phyloP scores from a whole-genome alignment of 2,797 vertebrate species.

The Sus cebifrons region DNA sequence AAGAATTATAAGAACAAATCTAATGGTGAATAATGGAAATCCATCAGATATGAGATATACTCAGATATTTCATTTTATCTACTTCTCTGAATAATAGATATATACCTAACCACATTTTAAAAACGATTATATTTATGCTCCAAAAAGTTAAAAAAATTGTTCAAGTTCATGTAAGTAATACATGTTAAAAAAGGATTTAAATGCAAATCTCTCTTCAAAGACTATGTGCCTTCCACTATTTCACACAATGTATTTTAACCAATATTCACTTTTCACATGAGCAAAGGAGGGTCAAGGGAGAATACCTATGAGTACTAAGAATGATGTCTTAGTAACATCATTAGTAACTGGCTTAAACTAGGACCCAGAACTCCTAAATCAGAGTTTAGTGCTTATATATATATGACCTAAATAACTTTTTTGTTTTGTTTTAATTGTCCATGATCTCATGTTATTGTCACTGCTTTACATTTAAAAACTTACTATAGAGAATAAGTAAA shows the following conservation, averaged over 20 bases:
- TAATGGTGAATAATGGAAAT: conserved; percentile 7
- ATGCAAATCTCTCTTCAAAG: conserved; percentile 6
- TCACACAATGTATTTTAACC: neutral
- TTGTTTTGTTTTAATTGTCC: neutral
- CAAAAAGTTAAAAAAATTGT: neutral
- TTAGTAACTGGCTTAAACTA: conserved; percentile 9
- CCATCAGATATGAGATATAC: neutral
- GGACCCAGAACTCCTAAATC: neutral
- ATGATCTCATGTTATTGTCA: conserved; percentile 46
- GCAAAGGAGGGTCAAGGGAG: neutral
- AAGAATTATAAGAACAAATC: conserved; percentile 28
- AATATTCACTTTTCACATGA: conserved; percentile 42
- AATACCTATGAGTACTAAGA: neutral
- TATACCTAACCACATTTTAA: neutral
- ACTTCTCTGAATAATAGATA: neutral
- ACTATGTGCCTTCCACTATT: neutral
- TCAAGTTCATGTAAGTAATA: conserved; percentile 42
- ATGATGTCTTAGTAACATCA: neutral
- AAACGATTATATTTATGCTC: neutral
- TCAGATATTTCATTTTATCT: conserved; percentile 37
- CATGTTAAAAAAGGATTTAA: neutral
- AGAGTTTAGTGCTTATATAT: neutral
- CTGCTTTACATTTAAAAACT: conserved; percentile 56
- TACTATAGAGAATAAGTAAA: conserved; percentile 11
- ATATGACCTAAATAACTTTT: conserved; percentile 40